Conservation (phyloP, 2,113 vertebrate genomes). For the Chloropsis hardwickii region DNA sequence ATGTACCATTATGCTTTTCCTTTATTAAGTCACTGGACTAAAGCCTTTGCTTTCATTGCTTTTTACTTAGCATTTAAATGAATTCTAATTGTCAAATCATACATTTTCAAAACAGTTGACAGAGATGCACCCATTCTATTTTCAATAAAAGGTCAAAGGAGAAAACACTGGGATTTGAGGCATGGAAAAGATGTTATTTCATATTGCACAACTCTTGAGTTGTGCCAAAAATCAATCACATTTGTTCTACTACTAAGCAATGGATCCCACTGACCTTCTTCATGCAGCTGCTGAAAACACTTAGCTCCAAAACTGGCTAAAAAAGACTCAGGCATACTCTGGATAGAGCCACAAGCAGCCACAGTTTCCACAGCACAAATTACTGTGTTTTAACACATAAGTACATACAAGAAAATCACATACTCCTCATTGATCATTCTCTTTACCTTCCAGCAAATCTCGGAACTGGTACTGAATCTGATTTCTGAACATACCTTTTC, state of each 20-base stretch:
- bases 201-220: neutral
- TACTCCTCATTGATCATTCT: neutral
- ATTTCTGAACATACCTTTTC: slow-evolving; percentile 76
- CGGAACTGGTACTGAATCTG: neutral
- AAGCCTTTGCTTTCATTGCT: neutral
- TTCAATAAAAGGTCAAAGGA: neutral
- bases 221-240: neutral
- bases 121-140: neutral
- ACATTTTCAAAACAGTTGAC: neutral
- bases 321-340: neutral
- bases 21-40: neutral
- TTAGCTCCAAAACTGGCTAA: neutral
- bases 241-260: neutral
- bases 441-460: neutral
- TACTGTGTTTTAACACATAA: neutral
- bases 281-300: neutral
- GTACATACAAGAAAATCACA: neutral
- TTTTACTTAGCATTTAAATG: neutral
- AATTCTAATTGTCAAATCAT: neutral
- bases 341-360: neutral
- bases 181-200: neutral
- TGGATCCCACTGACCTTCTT: neutral
- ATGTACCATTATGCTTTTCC: neutral
- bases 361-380: neutral
- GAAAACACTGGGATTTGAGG: neutral